A percentile compares a stretch with the other conserved stretches of the same genome.
Evolutionary conservation across 2,888 invertebrate genomes (phyloP).

Genomic region (Tetropium fuscum): DNA sequence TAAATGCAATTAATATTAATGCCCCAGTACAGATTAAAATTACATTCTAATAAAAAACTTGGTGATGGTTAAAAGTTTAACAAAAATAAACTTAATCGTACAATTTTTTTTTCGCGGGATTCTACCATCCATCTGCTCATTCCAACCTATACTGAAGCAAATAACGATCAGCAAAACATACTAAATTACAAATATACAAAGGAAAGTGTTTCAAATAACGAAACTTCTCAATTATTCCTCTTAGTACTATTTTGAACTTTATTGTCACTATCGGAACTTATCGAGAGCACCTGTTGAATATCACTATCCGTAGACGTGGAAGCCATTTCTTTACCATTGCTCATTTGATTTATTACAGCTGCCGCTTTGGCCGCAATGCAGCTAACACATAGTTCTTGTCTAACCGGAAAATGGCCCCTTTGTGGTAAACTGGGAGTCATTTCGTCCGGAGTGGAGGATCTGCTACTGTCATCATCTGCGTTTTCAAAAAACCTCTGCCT

Average conservation of each 20-base stretch:
- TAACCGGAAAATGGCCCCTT: slow-evolving; percentile 49
- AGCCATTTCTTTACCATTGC: slow-evolving; percentile 23
- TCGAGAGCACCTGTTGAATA: slow-evolving; percentile 38
- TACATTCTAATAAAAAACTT: no score
- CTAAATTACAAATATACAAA: slow-evolving; percentile 1
- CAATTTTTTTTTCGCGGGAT: no score
- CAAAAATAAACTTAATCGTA: no score
- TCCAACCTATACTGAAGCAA: not conserved
- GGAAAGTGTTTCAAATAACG: not conserved
- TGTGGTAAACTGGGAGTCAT: slow-evolving; percentile 69
- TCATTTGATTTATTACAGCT: slow-evolving; percentile 30
- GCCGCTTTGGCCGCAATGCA: slow-evolving; percentile 59
- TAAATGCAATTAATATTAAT: no score
- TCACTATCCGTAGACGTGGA: slow-evolving; percentile 30
- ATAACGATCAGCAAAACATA: not conserved
- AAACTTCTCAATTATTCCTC: slow-evolving; percentile 14
- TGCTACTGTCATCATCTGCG: slow-evolving; percentile 69
- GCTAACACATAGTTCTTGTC: slow-evolving; percentile 60
- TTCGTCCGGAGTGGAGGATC: slow-evolving; percentile 75
- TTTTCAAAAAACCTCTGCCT: slow-evolving; percentile 63
- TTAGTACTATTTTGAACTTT: slow-evolving; percentile 19
- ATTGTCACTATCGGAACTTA: slow-evolving; percentile 24
- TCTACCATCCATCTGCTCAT: no score
- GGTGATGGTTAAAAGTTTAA: no score
- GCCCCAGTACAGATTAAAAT: no score